phyloP scores from a whole-genome alignment of 2,113 vertebrate species.

The Melierax canorus region DNA sequence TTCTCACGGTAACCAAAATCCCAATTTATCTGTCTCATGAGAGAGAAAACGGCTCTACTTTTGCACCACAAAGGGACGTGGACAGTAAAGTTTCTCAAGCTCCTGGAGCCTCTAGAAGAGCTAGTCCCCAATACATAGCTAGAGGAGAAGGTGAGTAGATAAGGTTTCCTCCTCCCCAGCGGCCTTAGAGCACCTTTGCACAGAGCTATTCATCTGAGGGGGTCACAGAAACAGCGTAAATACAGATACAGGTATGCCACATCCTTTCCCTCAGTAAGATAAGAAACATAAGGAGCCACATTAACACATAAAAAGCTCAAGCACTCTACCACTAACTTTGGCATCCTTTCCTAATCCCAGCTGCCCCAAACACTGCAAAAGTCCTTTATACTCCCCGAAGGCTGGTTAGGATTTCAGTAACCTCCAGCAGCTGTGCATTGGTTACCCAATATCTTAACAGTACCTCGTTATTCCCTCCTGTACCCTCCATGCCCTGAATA shows the following conservation, averaged over 20 bases:
- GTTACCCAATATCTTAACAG: neutral
- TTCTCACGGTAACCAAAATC: neutral
- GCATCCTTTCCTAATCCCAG: neutral
- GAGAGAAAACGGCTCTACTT: neutral
- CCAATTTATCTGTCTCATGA: rapidly evolving
- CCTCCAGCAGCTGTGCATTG: neutral
- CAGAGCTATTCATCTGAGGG: neutral
- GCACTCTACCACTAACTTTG: neutral
- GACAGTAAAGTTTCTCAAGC: neutral
- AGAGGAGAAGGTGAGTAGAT: neutral
- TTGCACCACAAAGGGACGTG: neutral
- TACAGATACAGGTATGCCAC: neutral
- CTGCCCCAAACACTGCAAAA: neutral
- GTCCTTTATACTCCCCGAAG: neutral
- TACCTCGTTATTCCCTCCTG: neutral
- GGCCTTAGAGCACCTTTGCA: neutral
- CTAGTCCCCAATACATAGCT: rapidly evolving
- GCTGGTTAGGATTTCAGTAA: neutral
- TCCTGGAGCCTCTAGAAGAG: neutral
- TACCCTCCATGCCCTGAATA: neutral
- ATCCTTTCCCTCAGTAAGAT: neutral
- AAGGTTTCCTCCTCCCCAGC: neutral
- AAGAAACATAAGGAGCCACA: neutral
- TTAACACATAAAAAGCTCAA: neutral
- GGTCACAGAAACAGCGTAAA: neutral